Evolutionary conservation across 2,797 vertebrate genomes (phyloP).

Genomic region (Columba guinea): DNA sequence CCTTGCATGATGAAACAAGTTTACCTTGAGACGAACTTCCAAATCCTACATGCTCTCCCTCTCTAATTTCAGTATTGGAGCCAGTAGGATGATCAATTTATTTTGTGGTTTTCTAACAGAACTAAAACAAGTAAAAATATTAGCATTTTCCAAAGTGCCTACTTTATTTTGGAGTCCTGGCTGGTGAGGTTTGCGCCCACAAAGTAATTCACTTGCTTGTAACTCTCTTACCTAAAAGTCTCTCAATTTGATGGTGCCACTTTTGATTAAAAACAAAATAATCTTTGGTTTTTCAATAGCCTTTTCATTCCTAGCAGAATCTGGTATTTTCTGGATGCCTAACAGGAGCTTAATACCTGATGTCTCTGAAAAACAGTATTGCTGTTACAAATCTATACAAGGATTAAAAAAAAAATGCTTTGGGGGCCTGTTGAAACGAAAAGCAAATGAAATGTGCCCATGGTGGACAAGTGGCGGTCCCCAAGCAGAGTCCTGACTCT

Average conservation of each 20-base stretch:
- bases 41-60: neutral
- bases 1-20: neutral
- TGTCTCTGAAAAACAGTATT: neutral
- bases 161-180: neutral
- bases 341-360: neutral
- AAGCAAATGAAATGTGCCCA: neutral
- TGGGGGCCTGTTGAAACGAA: neutral
- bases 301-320: neutral
- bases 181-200: neutral
- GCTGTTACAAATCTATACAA: neutral
- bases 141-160: neutral
- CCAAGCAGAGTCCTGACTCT: neutral
- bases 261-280: neutral
- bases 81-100: neutral
- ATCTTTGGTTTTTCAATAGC: neutral
- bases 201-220: neutral
- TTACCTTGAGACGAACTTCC: neutral
- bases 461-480: neutral
- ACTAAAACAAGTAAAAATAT: neutral
- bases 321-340: neutral
- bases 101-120: neutral
- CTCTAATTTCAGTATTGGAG: neutral
- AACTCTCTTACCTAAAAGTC: neutral
- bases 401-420: neutral
- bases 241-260: neutral